Conservation (phyloP, 2,797 vertebrate genomes). For the Amblyraja radiata region DNA sequence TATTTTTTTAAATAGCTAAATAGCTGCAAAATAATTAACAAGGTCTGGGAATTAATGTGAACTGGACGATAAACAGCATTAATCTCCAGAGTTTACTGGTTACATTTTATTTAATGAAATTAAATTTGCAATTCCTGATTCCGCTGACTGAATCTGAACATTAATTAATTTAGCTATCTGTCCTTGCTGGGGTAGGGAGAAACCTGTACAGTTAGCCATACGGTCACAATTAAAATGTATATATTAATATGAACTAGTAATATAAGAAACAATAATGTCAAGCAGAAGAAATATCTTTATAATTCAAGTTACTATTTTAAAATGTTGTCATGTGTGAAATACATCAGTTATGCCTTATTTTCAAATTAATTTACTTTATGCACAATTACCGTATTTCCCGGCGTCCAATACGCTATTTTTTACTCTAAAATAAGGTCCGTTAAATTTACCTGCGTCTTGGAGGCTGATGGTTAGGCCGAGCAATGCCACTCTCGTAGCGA, state of each 20-base stretch:
- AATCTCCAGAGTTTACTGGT: conserved; percentile 65
- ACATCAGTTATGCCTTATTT: neutral
- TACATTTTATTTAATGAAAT: conserved; percentile 77
- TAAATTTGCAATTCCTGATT: conserved; percentile 45
- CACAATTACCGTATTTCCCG: neutral
- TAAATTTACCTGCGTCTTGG: too few species aligned
- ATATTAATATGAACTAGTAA: neutral
- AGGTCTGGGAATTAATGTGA: conserved; percentile 75
- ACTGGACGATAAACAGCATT: conserved; percentile 76
- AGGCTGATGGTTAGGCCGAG: too few species aligned
- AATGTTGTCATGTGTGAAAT: neutral
- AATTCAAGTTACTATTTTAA: neutral
- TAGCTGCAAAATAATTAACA: conserved; percentile 76
- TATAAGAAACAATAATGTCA: neutral
- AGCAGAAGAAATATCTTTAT: neutral
- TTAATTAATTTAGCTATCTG: neutral
- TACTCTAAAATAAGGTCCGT: too few species aligned
- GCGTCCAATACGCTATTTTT: too few species aligned
- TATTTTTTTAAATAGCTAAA: conserved; percentile 63
- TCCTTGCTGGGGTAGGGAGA: neutral
- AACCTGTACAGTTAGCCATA: neutral
- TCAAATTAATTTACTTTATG: neutral
- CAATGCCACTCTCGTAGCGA: too few species aligned
- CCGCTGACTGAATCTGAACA: neutral
- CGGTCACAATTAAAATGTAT: neutral